Percentiles rank a stretch among this genome's conserved stretches.
Conservation (phyloP, 2,113 vertebrate genomes). For the Chrysemys picta region DNA sequence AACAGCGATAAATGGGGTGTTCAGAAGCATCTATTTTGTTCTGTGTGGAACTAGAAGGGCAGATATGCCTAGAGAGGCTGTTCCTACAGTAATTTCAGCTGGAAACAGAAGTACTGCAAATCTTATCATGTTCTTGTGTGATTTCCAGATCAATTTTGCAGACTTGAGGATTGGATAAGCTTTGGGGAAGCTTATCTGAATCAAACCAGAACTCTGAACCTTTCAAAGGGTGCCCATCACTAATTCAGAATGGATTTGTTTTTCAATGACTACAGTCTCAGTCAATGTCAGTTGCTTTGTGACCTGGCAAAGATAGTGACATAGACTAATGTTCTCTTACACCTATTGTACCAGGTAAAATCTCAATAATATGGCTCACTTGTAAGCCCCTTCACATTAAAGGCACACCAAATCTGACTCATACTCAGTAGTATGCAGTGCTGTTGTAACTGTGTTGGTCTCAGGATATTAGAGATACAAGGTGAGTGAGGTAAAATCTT, state of each 20-base stretch:
- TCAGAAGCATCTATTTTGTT: slow-evolving; percentile 1
- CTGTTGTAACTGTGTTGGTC: neutral
- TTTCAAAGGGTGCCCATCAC: neutral
- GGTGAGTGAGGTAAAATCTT: neutral
- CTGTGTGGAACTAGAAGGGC: neutral
- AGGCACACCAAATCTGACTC: neutral
- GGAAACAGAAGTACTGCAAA: neutral
- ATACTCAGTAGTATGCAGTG: neutral
- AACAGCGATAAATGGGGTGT: neutral
- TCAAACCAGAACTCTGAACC: neutral
- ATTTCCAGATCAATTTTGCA: neutral
- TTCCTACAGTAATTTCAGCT: neutral
- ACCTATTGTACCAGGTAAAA: neutral
- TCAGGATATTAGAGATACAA: neutral
- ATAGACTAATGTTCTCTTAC: neutral
- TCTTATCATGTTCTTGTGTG: neutral
- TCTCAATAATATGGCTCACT: neutral
- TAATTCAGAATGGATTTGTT: neutral
- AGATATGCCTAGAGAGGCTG: neutral
- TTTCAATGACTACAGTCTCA: neutral
- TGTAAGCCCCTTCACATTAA: neutral
- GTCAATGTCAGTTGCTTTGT: neutral
- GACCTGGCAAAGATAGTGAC: neutral
- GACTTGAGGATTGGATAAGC: neutral
- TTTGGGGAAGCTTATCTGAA: slow-evolving; percentile 3